Evolutionary conservation across 1,140 invertebrate genomes (phyloP), one percentile per base, ranked within the genome.

Genomic region (Achroia grisella): DNA sequence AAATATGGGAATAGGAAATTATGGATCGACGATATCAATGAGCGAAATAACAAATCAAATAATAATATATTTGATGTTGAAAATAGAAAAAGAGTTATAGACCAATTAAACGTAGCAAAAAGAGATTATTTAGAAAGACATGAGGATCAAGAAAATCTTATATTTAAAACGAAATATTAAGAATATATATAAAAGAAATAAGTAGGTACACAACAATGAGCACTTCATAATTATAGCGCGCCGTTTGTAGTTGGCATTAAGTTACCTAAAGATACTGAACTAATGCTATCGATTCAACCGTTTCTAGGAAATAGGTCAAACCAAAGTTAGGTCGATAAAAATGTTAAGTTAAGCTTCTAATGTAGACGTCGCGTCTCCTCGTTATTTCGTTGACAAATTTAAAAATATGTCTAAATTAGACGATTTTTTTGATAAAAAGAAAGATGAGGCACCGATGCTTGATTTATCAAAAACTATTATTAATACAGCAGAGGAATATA

Each of bases 401-500:
- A 53, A 41, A 36, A 55, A 47, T 46, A 89, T 90, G 87, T 88
- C 88, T 30, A 89, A 94, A 77, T 71, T 96, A 52, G 95, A 97
- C 48, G 95, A 97, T 80, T 73, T 94, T 13, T 89, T 96, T 62
- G 89, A 91, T 47, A 94, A 94, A 84, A 95, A 95, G 72, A 95
- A 95, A 79, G 93, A 95, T 68, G 90, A 90, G 39, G 91, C 92
- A 29, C 90, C 93, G 39, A 92, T 96, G 49, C 87, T 96, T 3
- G 95, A 97, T 82, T 88, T 97, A 42, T 94, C 93, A 39, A 93
- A 93, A 76, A 89, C 90, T n/a, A 90, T 91, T 2, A 89, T 89
- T 30, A 93, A 90, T 52, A 91, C 90, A 10, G 89, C 91, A 51
- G 94, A 96, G 62, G 95, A 97, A 67, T 95, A 95, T 57, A 90